Evolutionary conservation across 2,797 vertebrate genomes (phyloP), one percentile per base, ranked within the genome.

Genomic region (Clarias platycephalus): DNA sequence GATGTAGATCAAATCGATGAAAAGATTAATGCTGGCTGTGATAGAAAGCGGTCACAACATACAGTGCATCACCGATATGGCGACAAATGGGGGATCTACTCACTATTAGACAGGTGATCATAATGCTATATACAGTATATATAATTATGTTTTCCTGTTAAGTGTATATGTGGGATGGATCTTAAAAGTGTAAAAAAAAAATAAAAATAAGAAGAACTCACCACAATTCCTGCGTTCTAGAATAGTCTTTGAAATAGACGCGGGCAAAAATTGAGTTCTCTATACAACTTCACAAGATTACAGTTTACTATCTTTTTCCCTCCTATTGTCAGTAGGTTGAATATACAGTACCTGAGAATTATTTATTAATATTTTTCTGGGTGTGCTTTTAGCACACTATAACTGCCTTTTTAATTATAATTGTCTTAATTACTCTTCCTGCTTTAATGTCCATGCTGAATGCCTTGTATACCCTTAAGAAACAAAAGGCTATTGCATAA

Each of bases 361-460:
- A 37, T 37, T 37, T 37, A 37, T 37, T 37, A 5, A 37, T 37
- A 37, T 37, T 37, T 37, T 37, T 37, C 5, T 6, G 37, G 37
- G 4, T 37, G 18, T 15, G n/a, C 62, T 49, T 80, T 67, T 67
- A 64, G 13, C 64, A 18, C 22, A 77, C 24, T 34, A 3, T 22
- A 58, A 44, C 37, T 64, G 62, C 40, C 37, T 67, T 66, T 80
- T 81, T 44, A 40, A 68, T 57, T 57, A 26, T 37, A 40, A 70
- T 81, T 16, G 24, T 37, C 55, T 81, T 63, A 26, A 70, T 81
- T 26, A 60, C 31, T 18, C 28, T 20, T 58, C 24, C 15, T 13
- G 49, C 66, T 68, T 55, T 81, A 34, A 18, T 31, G 24, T 55
- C 18, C n/a, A 3, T 67, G 44, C 2, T 16, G 2, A 20, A 66